These are phyloP conservation scores for Nerophis ophidion DNA, from an alignment of 2,113 vertebrate species.

Conservation along the genomic window DNA sequence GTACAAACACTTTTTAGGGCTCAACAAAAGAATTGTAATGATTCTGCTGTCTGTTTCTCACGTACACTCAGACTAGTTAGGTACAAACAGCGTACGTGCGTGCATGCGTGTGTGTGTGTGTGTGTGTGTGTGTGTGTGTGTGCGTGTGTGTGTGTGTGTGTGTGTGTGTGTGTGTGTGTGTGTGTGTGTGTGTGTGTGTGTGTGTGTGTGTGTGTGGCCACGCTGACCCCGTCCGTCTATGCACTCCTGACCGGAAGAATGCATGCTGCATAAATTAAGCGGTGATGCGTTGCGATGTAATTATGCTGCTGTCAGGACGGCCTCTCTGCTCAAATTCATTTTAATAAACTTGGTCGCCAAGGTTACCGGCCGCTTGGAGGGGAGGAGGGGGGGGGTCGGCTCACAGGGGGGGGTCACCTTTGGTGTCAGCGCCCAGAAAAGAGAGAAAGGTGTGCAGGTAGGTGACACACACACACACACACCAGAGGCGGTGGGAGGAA, in stretches of 20 bases:
- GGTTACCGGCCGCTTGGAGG: slow-evolving; percentile 80
- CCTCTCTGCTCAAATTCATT: slow-evolving; percentile 98
- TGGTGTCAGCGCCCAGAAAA: slow-evolving; percentile 81
- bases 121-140: too few relatives aligned
- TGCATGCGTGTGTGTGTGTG: too few relatives aligned
- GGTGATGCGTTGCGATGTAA: slow-evolving; percentile 99
- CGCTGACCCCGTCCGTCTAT: slow-evolving; percentile 70
- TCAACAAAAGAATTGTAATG: too few relatives aligned
- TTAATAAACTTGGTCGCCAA: slow-evolving; percentile 99
- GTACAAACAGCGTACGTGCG: slow-evolving; percentile 20
- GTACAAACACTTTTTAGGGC: too few relatives aligned
- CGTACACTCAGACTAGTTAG: neutral
- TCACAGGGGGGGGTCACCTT: slow-evolving; percentile 83
- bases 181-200: slow-evolving; percentile 5
- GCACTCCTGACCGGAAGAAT: slow-evolving; percentile 90
- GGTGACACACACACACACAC: slow-evolving; percentile 11
- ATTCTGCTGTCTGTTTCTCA: neutral
- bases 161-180: slow-evolving; percentile 36
- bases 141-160: slow-evolving; percentile 41
- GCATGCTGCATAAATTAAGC: slow-evolving; percentile 96
- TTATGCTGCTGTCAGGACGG: slow-evolving; percentile 98
- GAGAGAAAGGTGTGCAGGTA: slow-evolving; percentile 35
- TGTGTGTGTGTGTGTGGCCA: slow-evolving; percentile 34
- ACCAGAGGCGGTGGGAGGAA: neutral
- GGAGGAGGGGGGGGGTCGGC: neutral